Conservation (phyloP, 2,113 vertebrate species). For the Spermophilus dauricus region DNA sequence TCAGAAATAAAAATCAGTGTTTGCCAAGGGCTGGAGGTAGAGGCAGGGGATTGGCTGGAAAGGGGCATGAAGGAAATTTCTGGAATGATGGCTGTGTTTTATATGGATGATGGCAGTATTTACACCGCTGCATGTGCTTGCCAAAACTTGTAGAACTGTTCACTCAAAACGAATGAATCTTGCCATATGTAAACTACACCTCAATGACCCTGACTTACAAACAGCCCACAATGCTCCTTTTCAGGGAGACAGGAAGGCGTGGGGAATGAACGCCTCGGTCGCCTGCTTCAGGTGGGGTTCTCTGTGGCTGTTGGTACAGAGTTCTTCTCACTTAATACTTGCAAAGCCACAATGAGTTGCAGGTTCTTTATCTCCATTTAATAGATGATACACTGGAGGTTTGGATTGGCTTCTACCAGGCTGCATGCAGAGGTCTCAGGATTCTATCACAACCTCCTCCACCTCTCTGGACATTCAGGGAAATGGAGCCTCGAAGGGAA, state of each 20-base stretch:
- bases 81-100: background rate
- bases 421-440: background rate
- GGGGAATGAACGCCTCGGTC: background rate
- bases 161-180: background rate
- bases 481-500: background rate
- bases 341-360: background rate
- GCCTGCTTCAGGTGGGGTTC: background rate
- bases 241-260: background rate
- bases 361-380: background rate
- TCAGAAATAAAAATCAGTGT: conserved; percentile 22
- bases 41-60: background rate
- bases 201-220: background rate
- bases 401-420: background rate
- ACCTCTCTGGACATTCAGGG: background rate
- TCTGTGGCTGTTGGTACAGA: background rate
- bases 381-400: background rate
- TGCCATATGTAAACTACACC: background rate
- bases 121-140: background rate
- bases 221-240: background rate
- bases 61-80: background rate
- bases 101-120: background rate
- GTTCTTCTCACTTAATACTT: background rate
- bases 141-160: background rate
- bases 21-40: background rate
- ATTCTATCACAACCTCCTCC: background rate